A percentile compares a stretch with the other conserved stretches of the same genome.
phyloP scores from a whole-genome alignment of 2,888 invertebrate species.

The Ypsolopha scabrella region DNA sequence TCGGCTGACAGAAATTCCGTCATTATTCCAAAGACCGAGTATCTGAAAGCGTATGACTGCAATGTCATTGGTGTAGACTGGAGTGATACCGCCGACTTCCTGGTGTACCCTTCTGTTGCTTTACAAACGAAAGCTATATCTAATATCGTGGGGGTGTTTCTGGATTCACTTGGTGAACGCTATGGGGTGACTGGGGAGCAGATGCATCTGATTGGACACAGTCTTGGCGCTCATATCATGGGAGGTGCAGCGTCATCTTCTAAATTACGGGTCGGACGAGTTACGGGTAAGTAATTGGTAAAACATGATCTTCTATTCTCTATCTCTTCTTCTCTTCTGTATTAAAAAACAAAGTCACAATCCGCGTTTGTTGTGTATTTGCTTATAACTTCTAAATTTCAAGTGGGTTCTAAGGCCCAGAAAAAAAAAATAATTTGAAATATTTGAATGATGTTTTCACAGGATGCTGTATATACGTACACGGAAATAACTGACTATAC shows the following conservation, averaged over 20 bases:
- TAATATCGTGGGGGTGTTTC: slow-evolving; percentile 22
- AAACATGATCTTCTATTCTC: not conserved
- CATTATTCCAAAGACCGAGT: slow-evolving; percentile 43
- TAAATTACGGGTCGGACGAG: slow-evolving; percentile 19
- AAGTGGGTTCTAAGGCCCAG: too few relatives aligned
- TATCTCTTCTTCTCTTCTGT: too few relatives aligned
- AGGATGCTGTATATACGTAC: too few relatives aligned
- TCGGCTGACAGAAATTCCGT: slow-evolving; percentile 36
- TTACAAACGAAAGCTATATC: slow-evolving; percentile 28
- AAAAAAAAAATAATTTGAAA: too few relatives aligned
- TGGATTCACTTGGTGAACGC: slow-evolving; percentile 18
- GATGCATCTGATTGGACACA: slow-evolving; percentile 40
- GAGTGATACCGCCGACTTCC: slow-evolving; percentile 28
- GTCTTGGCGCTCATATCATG: slow-evolving; percentile 44
- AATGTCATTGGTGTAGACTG: slow-evolving; percentile 56
- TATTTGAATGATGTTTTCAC: too few relatives aligned
- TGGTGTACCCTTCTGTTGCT: slow-evolving; percentile 34
- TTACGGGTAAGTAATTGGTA: slow-evolving; percentile 24
- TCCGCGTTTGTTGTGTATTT: too few relatives aligned
- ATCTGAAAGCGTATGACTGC: slow-evolving; percentile 35
- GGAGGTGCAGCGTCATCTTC: slow-evolving; percentile 29
- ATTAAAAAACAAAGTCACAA: too few relatives aligned
- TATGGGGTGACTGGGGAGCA: slow-evolving; percentile 26
- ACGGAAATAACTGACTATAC: too few relatives aligned
- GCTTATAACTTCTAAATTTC: too few relatives aligned